Evolutionary conservation across 2,888 invertebrate species (phyloP).

Genomic region (Boloria selene): DNA sequence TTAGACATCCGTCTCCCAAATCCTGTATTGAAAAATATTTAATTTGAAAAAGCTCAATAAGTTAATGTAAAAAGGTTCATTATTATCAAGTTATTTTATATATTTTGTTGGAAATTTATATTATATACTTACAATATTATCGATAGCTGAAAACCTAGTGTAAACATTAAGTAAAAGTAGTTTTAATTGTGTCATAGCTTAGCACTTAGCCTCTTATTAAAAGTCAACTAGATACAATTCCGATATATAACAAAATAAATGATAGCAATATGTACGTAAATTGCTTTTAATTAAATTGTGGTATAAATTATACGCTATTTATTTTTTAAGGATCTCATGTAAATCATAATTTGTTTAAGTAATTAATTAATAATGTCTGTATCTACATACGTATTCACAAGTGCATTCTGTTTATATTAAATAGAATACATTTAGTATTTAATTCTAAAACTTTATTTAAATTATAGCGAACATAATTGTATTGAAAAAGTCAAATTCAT

Average conservation of each 20-base stretch:
- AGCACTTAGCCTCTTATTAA: slow-evolving; percentile 1
- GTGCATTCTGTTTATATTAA: slow-evolving; percentile 20
- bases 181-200: slow-evolving; percentile 11
- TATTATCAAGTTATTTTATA: background rate
- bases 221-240: slow-evolving; percentile 7
- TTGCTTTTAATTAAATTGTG: background rate
- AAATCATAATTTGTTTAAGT: slow-evolving; percentile 5
- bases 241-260: background rate
- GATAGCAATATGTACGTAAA: background rate
- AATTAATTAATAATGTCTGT: background rate
- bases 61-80: background rate
- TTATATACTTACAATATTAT: background rate
- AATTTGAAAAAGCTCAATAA: no score
- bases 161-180: slow-evolving; percentile 12
- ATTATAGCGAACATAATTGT: background rate
- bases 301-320: background rate
- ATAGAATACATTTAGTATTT: slow-evolving; percentile 18
- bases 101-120: background rate
- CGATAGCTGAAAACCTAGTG: slow-evolving; percentile 5
- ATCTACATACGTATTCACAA: slow-evolving; percentile 1
- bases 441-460: slow-evolving; percentile 13
- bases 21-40: no score
- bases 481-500: background rate
- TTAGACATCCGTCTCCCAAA: no score
- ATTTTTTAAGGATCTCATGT: slow-evolving; percentile 14